Base-by-base conservation (phyloP, 2,888 invertebrate genomes). In the Augiades crinisus region DNA sequence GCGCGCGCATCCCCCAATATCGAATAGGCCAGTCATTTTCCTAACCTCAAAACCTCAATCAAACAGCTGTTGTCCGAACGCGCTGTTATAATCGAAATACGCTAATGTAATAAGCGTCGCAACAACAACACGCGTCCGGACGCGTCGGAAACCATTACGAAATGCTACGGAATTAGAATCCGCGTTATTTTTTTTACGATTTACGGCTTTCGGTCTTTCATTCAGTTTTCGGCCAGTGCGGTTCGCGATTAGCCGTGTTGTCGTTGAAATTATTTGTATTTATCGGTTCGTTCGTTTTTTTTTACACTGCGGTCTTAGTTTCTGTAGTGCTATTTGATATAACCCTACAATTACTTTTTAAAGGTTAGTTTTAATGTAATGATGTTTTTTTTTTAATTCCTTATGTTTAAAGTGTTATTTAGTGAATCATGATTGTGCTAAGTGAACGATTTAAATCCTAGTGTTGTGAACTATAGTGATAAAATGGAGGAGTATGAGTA, bases 401-500 rank as follows among this genome's bases (percentile, higher is more conserved):
- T 41, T 12, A 50, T 40, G 14, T 34, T 54, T 64, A 61, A 63
- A 59, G 53, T 64, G 63, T 67, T 61, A 58, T 46, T 63, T 46
- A 61, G 60, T 67, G 60, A 63, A 69, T 60, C 60, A 78, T 80
- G 78, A 62, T 56, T 68, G 63, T 75, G 64, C 55, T 70, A 64
- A 70, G 72, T 77, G 74, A 67, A 67, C 60, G 60, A 58, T 64
- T 63, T 60, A 71, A 72, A 70, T 68, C 59, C 37, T 68, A 73
- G 70, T 75, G 72, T 75, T 72, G 64, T 67, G 69, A 59, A 53
- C 57, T 19, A 59, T 64, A 63, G 64, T 72, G 68, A 59, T 56
- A 68, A 68, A 68, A 81, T 90, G 90, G 88, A 87, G 63, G 89
- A 90, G 58, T 90, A 91, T 76, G 92, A 92, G 68, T 92, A 92